Evolutionary conservation across 2,113 vertebrate species (phyloP).

Genomic region (Centropristis striata): DNA sequence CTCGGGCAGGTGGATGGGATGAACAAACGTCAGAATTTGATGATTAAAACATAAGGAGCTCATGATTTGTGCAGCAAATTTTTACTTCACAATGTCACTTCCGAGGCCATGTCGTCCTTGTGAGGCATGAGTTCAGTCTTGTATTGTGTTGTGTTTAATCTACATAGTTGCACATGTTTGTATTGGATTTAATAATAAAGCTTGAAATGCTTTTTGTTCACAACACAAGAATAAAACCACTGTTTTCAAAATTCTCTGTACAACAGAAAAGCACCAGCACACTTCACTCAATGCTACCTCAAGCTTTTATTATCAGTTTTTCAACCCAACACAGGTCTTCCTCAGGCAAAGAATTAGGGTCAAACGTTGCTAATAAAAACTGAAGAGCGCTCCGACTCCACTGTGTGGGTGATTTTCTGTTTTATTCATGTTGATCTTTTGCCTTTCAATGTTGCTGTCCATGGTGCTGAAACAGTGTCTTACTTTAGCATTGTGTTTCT

Average conservation of each 20-base stretch:
- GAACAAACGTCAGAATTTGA: no score
- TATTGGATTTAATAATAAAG: neutral
- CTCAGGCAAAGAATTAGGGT: neutral
- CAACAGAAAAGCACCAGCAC: neutral
- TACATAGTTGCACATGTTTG: no score
- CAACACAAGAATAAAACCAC: neutral
- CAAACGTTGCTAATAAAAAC: neutral
- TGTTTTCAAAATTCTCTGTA: neutral
- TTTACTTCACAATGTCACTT: no score
- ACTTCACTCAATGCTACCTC: neutral
- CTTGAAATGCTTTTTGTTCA: neutral
- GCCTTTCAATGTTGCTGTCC: conserved; percentile 17
- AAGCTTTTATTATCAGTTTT: neutral
- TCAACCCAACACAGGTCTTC: neutral
- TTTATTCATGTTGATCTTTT: neutral
- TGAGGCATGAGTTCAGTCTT: no score
- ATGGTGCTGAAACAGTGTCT: conserved; percentile 13
- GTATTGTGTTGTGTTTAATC: no score
- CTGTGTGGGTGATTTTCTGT: neutral
- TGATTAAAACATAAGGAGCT: no score
- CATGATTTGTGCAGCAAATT: no score
- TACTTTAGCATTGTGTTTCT: no score
- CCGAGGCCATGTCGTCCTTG: no score
- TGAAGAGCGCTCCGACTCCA: neutral
- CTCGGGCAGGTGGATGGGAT: no score